These are phyloP conservation scores for Chlamydotis undulata DNA, from an alignment of 2,113 vertebrate species.

Conservation along the genomic window DNA sequence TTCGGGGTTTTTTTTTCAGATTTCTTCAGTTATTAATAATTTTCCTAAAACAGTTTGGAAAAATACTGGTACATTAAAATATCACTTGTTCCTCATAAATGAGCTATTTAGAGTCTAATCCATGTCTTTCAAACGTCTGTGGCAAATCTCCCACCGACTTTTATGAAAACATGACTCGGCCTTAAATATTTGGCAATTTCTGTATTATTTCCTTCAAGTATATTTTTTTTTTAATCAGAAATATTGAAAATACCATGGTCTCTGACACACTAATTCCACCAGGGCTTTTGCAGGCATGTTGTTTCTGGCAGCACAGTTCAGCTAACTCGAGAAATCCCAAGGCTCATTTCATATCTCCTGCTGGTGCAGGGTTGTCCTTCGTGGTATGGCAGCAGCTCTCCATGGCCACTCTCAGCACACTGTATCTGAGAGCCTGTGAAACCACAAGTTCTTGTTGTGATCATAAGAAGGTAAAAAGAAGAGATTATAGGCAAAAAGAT, in stretches of 20 bases:
- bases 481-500: background rate
- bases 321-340: background rate
- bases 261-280: background rate
- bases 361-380: background rate
- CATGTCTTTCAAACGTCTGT: conserved; percentile 7
- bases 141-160: conserved; percentile 1
- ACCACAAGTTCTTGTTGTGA: background rate
- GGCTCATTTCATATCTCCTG: background rate
- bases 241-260: background rate
- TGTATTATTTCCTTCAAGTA: background rate
- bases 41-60: conserved; percentile 54
- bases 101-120: conserved; percentile 29
- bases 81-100: conserved; percentile 30
- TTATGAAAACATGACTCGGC: background rate
- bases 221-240: background rate
- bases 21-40: conserved; percentile 66
- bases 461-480: background rate
- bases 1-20: background rate
- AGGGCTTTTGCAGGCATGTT: background rate
- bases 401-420: background rate
- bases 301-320: conserved; percentile 13
- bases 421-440: background rate
- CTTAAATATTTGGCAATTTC: conserved; percentile 43
- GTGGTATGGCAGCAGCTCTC: rapidly evolving
- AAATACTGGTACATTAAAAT: conserved; percentile 16